Evolutionary conservation across 2,797 vertebrate species (phyloP), one percentile per base, ranked within the genome.

Genomic region (Melanotaenia pygmaea): DNA sequence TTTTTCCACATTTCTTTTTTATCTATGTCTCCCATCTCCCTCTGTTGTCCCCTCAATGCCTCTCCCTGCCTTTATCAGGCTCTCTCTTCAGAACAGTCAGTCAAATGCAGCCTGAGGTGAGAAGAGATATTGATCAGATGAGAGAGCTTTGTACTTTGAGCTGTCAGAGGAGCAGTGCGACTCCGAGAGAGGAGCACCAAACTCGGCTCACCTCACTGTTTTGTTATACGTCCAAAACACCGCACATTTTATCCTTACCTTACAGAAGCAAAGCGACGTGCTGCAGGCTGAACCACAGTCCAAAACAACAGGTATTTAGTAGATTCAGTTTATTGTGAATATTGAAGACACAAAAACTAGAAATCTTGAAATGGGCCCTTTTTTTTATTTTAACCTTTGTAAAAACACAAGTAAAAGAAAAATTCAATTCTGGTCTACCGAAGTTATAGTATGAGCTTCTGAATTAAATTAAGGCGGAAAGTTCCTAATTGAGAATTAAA

Each of bases 61-160:
- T 65, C 73, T 40, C 57, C 12, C 24, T 11, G 28, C 35, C 38
- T 54, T 76, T 3, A 58, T 59, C 69, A 40, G 72, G 4, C 13
- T 35, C 3, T 28, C n/a, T 56, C 67, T 30, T 70, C 58, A 47
- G 37, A 69, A 54, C 45, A 0, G 63, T n/a, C 59, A 12, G 73
- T 43, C 37, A 28, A 45, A 50, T 3, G 13, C 77, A 58, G 53
- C 66, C 56, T 67, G 51, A 56, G 77, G 75, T 72, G 64, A 82
- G 72, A 59, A 0, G 47, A 72, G 69, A 72, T 79, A 83, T 83
- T 1, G 82, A 90, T 87, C 77, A 79, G 67, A 45, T 11, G 72
- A 67, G 57, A 67, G 59, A 64, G 64, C 26, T 40, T 35, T 32
- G 60, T 50, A 4, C 67, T 67, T 64, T 28, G 53, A 73, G 76